Evolutionary conservation across 2,888 invertebrate genomes (phyloP).

Genomic region (Lasioglossum marginatum): DNA sequence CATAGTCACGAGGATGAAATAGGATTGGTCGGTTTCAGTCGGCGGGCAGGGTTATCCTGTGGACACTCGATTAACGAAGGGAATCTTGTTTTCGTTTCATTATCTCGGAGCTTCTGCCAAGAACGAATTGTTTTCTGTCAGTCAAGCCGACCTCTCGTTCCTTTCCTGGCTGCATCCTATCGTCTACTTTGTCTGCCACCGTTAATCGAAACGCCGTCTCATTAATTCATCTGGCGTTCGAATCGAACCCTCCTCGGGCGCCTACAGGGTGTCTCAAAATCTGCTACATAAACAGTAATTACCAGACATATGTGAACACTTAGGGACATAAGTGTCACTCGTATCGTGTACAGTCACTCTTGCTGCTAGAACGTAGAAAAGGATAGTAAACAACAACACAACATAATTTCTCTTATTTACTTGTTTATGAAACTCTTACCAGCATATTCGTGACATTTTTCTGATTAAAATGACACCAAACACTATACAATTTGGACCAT

Average conservation of each 20-base stretch:
- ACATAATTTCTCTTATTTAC: neutral
- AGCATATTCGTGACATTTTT: neutral
- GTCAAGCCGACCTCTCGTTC: constrained; percentile 10
- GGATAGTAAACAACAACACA: neutral
- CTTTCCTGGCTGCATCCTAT: constrained; percentile 4
- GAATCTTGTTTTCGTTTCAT: constrained; percentile 69
- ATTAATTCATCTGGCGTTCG: constrained; percentile 31
- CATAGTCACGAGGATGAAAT: constrained; percentile 58
- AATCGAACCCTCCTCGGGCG: neutral
- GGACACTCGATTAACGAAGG: constrained; percentile 64
- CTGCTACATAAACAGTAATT: neutral
- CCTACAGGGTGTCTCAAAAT: neutral
- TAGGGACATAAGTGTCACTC: too few relatives aligned
- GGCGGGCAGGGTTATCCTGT: constrained; percentile 34
- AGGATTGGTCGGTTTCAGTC: constrained; percentile 62
- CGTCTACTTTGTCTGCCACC: constrained; percentile 21
- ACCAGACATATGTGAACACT: neutral
- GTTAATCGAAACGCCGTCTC: constrained; percentile 45
- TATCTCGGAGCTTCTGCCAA: constrained; percentile 37
- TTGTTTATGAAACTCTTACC: neutral
- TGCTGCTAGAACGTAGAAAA: neutral
- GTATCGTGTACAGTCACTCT: neutral
- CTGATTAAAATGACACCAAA: neutral
- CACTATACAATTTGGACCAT: neutral
- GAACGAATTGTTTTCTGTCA: constrained; percentile 46